phyloP scores from a whole-genome alignment of 2,113 vertebrate genomes.

The Caracal caracal region DNA sequence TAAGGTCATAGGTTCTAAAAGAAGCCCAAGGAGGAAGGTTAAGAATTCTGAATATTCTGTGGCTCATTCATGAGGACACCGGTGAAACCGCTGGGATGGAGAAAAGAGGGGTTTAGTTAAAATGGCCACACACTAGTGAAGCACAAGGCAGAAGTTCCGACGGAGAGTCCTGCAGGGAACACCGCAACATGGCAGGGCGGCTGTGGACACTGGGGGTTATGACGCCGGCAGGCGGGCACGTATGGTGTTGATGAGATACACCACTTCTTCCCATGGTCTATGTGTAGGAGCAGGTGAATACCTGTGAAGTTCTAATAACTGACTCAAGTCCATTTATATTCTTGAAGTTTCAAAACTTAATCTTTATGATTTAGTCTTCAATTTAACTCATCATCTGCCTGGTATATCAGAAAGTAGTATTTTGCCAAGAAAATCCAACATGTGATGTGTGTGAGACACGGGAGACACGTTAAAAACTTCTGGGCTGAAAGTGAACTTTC shows the following conservation, averaged over 20 bases:
- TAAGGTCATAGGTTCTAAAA: background rate
- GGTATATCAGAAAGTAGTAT: background rate
- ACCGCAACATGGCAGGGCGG: background rate
- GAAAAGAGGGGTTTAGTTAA: background rate
- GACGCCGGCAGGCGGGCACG: background rate
- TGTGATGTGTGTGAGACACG: background rate
- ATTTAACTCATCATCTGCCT: background rate
- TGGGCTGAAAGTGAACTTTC: background rate
- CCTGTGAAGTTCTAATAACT: background rate
- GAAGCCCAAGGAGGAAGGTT: background rate
- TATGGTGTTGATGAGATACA: background rate
- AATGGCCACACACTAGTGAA: background rate
- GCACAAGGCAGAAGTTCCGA: background rate
- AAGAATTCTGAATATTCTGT: background rate
- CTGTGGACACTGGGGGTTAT: background rate
- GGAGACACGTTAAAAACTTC: conserved; percentile 5
- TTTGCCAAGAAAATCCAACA: conserved; percentile 3
- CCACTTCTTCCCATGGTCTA: background rate
- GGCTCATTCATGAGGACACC: background rate
- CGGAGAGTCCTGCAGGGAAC: background rate
- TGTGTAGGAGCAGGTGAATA: background rate
- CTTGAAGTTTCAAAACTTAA: background rate
- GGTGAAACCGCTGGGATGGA: background rate
- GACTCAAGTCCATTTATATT: background rate
- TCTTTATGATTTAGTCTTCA: background rate